Evolutionary conservation across 2,888 invertebrate species (phyloP).

Genomic region (Baronia brevicornis): DNA sequence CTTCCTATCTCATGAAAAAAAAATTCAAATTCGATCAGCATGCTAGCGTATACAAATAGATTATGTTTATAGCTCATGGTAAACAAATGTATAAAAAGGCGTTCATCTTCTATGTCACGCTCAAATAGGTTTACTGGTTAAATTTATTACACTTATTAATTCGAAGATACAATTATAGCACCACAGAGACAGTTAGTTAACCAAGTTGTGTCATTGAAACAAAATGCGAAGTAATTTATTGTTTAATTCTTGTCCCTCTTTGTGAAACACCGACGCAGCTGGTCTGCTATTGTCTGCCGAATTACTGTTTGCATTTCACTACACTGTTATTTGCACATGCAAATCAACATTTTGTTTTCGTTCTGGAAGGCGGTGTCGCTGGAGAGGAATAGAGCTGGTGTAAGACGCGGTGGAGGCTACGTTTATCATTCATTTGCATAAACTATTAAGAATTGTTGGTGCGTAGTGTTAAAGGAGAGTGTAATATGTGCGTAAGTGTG

Average conservation of each 20-base stretch:
- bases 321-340: conserved; percentile 71
- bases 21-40: no score
- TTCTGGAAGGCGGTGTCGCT: conserved; percentile 35
- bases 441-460: conserved; percentile 69
- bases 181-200: conserved; percentile 17
- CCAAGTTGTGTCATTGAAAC: conserved; percentile 29
- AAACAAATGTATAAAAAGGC: no score
- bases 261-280: conserved; percentile 44
- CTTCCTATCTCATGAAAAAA: no score
- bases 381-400: conserved; percentile 23
- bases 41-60: no score
- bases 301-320: conserved; percentile 71
- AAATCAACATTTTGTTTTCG: conserved; percentile 71
- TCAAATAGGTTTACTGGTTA: no score
- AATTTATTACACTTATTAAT: no score
- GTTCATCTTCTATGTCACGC: no score
- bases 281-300: conserved; percentile 59
- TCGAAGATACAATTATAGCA: conserved; percentile 14
- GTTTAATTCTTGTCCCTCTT: conserved; percentile 52
- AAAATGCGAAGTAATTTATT: conserved; percentile 56
- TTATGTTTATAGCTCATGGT: no score
- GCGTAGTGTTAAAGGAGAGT: no score
- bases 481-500: no score
- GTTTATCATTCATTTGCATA: conserved; percentile 53
- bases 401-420: conserved; percentile 23